Conservation (phyloP, 30 jellyfish, hydroid and myxozoan species). For the Hydractinia symbiolongicarpus region DNA sequence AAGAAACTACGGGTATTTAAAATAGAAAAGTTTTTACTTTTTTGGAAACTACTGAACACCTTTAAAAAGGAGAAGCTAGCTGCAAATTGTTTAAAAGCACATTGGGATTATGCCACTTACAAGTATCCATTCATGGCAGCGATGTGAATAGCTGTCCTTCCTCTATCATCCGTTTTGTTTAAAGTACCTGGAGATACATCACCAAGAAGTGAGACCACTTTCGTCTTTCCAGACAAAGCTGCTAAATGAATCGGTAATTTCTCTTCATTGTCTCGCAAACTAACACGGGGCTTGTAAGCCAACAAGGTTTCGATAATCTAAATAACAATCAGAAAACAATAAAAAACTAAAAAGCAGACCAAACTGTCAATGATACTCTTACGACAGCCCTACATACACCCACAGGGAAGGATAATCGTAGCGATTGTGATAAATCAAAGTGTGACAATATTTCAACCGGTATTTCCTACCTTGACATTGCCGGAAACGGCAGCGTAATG, state of each 20-base stretch:
- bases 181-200: conserved; percentile 45
- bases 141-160: conserved; percentile 77
- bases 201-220: conserved; percentile 46
- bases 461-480: conserved; percentile 2
- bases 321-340: background rate
- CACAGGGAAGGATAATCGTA: too few species aligned
- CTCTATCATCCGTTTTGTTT: conserved; percentile 72
- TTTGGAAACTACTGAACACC: too few species aligned
- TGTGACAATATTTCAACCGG: too few species aligned
- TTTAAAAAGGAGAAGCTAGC: too few species aligned
- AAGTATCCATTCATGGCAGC: conserved; percentile 82
- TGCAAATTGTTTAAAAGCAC: too few species aligned
- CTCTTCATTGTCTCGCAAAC: conserved; percentile 67
- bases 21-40: too few species aligned
- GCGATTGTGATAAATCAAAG: too few species aligned
- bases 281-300: conserved; percentile 54
- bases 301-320: conserved; percentile 60
- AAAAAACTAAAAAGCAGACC: background rate
- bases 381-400: too few species aligned
- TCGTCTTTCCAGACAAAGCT: conserved; percentile 62
- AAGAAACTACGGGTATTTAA: too few species aligned
- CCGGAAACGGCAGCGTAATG: conserved; percentile 82
- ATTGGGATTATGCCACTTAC: conserved; percentile 28
- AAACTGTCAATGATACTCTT: background rate
- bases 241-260: conserved; percentile 81